Evolutionary conservation across 2,113 vertebrate genomes (phyloP).

Genomic region (Sphyrna mokarran): DNA sequence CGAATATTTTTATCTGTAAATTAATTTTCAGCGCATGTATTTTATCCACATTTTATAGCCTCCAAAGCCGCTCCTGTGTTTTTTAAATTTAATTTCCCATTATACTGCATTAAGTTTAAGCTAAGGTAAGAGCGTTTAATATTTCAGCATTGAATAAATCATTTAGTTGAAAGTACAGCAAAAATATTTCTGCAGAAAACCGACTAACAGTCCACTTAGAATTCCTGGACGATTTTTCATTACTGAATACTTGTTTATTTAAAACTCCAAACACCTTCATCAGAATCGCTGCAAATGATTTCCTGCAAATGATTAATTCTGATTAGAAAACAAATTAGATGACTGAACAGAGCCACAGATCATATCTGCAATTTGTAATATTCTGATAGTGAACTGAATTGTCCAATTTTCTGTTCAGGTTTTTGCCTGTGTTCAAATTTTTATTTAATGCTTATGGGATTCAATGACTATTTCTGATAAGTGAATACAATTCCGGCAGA

Average conservation of each 20-base stretch:
- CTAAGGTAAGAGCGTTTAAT: constrained; percentile 23
- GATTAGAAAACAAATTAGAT: background rate
- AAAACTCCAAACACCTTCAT: background rate
- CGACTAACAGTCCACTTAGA: background rate
- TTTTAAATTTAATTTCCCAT: constrained; percentile 26
- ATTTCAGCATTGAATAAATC: constrained; percentile 30
- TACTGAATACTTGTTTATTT: background rate
- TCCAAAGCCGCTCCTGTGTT: background rate
- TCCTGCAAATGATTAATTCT: background rate
- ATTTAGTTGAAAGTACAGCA: background rate
- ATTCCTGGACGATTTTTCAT: background rate
- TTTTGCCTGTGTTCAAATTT: background rate
- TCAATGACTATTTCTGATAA: constrained; percentile 20
- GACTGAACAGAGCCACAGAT: background rate
- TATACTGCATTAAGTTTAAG: constrained; percentile 24
- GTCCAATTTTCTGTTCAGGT: background rate
- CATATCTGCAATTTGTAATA: constrained; percentile 12
- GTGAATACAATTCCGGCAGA: background rate
- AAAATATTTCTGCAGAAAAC: background rate
- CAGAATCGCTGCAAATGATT: background rate
- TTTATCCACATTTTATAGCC: constrained; percentile 31
- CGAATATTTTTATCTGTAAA: constrained; percentile 30
- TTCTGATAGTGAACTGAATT: constrained; percentile 4
- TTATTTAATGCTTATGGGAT: background rate
- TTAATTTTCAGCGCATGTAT: constrained; percentile 16